A percentile compares a stretch with the other conserved stretches of the same genome.
These are phyloP conservation scores for Serrognathus titanus DNA, from an alignment of 2,888 invertebrate genomes.

Conservation along the genomic window DNA sequence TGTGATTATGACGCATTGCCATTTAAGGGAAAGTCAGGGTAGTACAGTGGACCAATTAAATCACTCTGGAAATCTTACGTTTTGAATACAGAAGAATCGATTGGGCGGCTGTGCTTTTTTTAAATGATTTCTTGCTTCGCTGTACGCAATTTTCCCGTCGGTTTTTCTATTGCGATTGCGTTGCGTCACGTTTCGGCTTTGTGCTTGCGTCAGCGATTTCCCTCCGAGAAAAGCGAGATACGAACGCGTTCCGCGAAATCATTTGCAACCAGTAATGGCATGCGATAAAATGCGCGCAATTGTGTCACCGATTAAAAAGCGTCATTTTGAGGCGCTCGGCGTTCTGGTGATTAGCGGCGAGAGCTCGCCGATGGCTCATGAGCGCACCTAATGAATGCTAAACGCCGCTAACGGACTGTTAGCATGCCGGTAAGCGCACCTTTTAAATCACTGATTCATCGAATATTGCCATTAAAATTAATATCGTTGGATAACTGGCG, in stretches of 20 bases:
- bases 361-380: slow-evolving; percentile 21
- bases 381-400: slow-evolving; percentile 20
- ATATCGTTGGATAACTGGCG: slow-evolving; percentile 18
- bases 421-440: slow-evolving; percentile 21
- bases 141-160: too few species aligned
- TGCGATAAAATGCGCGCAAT: slow-evolving; percentile 1
- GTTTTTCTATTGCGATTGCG: too few species aligned
- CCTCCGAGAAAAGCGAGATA: too few species aligned
- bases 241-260: background rate
- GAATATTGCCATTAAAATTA: slow-evolving; percentile 29
- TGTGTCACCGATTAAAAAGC: slow-evolving; percentile 12
- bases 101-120: too few species aligned
- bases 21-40: too few species aligned
- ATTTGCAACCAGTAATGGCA: background rate
- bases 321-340: slow-evolving; percentile 22
- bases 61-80: too few species aligned
- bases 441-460: slow-evolving; percentile 29
- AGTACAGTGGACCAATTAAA: too few species aligned
- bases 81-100: too few species aligned
- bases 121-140: too few species aligned
- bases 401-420: slow-evolving; percentile 20
- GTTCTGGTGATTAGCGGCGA: slow-evolving; percentile 23
- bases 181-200: too few species aligned
- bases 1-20: too few species aligned
- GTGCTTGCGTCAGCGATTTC: too few species aligned